Percentiles rank a stretch among this genome's conserved stretches.
Evolutionary conservation across 1,140 invertebrate genomes (phyloP).

Genomic region (Monomorium pharaonis): DNA sequence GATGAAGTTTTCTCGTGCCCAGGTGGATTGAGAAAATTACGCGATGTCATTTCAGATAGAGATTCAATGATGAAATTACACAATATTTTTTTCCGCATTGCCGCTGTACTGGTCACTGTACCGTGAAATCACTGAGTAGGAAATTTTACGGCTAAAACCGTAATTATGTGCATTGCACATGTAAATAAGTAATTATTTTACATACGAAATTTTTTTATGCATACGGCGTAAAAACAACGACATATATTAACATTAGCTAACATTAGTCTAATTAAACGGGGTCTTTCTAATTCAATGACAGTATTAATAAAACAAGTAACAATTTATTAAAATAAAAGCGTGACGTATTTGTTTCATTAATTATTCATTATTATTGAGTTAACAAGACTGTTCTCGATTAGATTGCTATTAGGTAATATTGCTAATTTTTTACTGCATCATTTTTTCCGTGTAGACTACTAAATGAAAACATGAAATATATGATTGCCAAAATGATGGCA

Average conservation of each 20-base stretch:
- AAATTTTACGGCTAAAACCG: background rate
- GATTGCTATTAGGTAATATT: background rate
- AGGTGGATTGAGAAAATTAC: conserved; percentile 7
- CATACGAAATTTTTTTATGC: background rate
- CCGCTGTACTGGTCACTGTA: background rate
- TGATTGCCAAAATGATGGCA: conserved; percentile 1
- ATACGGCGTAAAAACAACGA: background rate
- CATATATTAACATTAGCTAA: background rate
- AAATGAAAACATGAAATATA: background rate
- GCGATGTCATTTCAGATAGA: conserved; percentile 6
- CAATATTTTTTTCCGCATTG: background rate
- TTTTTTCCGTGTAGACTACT: background rate
- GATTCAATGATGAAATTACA: conserved; percentile 24
- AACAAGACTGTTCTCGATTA: background rate
- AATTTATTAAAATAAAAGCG: too few relatives aligned
- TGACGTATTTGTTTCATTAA: too few relatives aligned
- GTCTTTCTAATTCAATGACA: too few relatives aligned
- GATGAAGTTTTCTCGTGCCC: background rate
- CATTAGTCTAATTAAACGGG: background rate
- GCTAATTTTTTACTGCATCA: background rate
- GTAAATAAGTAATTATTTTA: conserved; percentile 37
- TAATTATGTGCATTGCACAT: background rate
- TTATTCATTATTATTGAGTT: background rate
- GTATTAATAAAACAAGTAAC: too few relatives aligned
- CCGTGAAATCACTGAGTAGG: background rate